phyloP scores from a whole-genome alignment of 2,888 invertebrate genomes.

The Caenorhabditis sp. region DNA sequence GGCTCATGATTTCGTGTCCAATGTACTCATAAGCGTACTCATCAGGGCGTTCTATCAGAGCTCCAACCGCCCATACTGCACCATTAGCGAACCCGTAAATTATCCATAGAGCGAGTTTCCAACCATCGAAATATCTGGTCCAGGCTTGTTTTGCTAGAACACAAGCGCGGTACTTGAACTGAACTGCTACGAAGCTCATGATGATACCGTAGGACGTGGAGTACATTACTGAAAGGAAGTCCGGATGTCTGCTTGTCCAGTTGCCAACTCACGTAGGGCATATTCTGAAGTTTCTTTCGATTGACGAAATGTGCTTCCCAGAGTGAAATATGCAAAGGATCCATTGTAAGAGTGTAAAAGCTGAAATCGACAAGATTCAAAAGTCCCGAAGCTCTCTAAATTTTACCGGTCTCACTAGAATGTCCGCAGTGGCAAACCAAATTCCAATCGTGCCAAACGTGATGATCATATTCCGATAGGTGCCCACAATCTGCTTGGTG shows the following conservation, averaged over 20 bases:
- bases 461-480: constrained; percentile 12
- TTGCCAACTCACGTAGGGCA: not conserved
- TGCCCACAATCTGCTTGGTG: constrained; percentile 8
- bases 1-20: constrained; percentile 10
- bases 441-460: constrained; percentile 7
- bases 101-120: constrained; percentile 13
- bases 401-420: constrained; percentile 28
- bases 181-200: constrained; percentile 11
- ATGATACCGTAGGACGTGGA: constrained; percentile 1
- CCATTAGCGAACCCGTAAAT: not conserved
- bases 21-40: not conserved
- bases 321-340: constrained; percentile 15
- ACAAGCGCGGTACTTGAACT: constrained; percentile 18
- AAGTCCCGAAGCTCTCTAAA: too few species aligned
- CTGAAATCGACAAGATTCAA: not conserved
- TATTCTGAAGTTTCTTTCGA: not conserved
- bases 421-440: constrained; percentile 4
- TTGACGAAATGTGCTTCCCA: constrained; percentile 8
- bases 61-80: not conserved
- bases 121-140: constrained; percentile 11
- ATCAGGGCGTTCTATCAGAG: not conserved
- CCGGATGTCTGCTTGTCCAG: not conserved
- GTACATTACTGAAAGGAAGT: not conserved
- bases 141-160: not conserved
- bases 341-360: constrained; percentile 18